Evolutionary conservation across 2,888 invertebrate species (phyloP), one percentile per base, ranked within the genome.

Genomic region (Schizaphis graminum): DNA sequence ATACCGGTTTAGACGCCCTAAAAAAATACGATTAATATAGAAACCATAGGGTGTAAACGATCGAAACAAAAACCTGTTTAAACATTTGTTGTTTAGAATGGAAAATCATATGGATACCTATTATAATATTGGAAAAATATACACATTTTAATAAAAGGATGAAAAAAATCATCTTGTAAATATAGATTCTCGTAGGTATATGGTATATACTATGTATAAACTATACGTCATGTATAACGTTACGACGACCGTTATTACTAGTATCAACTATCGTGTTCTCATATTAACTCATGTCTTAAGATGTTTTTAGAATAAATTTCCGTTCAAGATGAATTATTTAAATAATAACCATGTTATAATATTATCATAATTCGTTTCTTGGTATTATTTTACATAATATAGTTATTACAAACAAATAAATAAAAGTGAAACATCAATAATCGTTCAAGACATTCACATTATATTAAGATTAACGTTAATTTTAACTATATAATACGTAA

Each of bases 11-110:
- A 5, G 21, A 86, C n/a, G 84, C 28, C 41, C 35, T 57, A 85
- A 57, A 49, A 57, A 44, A 57, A 41, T 28, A 56, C 56, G 0
- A 91, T 21, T 28, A 24, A 47, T 77, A 91, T 47, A 47, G 16
- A 85, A 85, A 56, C 56, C 84, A 4, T 56, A 21, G 85, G 86
- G 86, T 91, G 47, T 57, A 57, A 47, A 53, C 87, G 11, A 53
- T 67, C 11, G 41, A 67, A 92, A 61, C 53, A 41, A 88, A 92
- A 92, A 92, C 92, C 87, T 13, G 87, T 92, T 92, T 88, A 28
- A 88, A 53, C 41, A 92, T 41, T n/a, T 44, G 10, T n/a, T 85
- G 53, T 56, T 85, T 57, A 57, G 24, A 35, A 56, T 16, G 53
- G 28, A 90, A n/a, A 13, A 56, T 84, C 41, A 24, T 21, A 49